phyloP scores from a whole-genome alignment of 2,113 vertebrate species.

The Prionailurus bengalensis region DNA sequence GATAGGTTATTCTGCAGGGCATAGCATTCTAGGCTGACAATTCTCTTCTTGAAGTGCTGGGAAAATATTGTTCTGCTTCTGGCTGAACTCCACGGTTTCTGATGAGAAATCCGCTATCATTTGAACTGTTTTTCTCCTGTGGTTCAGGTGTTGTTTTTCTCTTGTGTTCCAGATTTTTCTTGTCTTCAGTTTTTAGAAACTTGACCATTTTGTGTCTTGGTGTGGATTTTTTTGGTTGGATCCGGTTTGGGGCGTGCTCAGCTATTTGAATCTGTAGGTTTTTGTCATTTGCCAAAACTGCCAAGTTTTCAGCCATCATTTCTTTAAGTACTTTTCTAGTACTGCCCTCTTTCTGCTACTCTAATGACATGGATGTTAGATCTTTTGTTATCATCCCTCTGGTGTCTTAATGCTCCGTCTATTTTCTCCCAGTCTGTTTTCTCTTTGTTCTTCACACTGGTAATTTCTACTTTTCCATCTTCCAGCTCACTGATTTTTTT shows the following conservation, averaged over 20 bases:
- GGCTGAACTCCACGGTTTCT: not conserved
- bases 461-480: not conserved
- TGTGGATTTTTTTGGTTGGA: not conserved
- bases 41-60: not conserved
- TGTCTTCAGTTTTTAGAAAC: constrained; percentile 6
- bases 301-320: not conserved
- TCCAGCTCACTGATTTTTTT: not conserved
- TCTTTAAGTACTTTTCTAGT: not conserved
- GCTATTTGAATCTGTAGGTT: not conserved
- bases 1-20: not conserved
- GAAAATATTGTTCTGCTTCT: not conserved
- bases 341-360: not conserved
- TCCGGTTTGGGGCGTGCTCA: not conserved
- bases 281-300: not conserved
- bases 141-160: not conserved
- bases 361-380: not conserved
- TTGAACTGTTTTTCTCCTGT: not conserved
- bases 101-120: not conserved
- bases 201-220: not conserved
- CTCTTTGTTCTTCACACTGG: not conserved
- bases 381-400: not conserved
- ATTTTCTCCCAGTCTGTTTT: not conserved
- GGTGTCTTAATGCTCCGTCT: not conserved
- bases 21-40: not conserved
- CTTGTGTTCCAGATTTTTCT: not conserved